phyloP scores from a whole-genome alignment of 2,113 vertebrate species.

The Brienomyrus longianalis region DNA sequence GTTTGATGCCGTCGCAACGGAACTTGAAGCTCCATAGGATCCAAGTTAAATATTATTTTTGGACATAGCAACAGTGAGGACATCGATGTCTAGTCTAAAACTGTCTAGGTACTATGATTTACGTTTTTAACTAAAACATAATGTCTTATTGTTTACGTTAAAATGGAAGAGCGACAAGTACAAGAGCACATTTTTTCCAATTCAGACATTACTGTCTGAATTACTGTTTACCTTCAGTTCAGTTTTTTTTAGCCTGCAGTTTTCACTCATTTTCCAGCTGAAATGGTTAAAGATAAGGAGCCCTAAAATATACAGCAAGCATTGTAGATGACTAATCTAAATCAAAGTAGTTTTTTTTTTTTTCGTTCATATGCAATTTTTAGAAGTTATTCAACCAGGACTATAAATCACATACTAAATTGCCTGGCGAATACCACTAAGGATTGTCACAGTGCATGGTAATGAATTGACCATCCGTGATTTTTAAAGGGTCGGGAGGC shows the following conservation, averaged over 20 bases:
- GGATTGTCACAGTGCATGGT: neutral
- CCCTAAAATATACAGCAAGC: neutral
- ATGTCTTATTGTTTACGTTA: constrained; percentile 16
- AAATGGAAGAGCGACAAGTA: neutral
- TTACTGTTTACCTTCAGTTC: neutral
- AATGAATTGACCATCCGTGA: neutral
- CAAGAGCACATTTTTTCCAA: neutral
- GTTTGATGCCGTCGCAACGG: neutral
- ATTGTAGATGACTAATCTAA: neutral
- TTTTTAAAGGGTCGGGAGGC: neutral
- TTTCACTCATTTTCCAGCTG: neutral
- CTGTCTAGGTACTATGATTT: constrained; percentile 7
- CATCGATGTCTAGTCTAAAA: constrained; percentile 13
- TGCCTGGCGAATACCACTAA: neutral
- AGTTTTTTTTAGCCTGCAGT: neutral
- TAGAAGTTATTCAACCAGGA: neutral
- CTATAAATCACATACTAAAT: neutral
- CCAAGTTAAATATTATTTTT: constrained; percentile 33
- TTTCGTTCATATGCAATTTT: neutral
- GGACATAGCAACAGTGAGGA: neutral
- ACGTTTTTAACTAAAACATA: constrained; percentile 1
- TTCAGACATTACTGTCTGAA: neutral
- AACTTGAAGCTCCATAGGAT: neutral
- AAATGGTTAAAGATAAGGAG: neutral
- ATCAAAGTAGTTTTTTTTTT: neutral